These are phyloP conservation scores for Caenorhabditis auriculariae DNA, from an alignment of 2,888 invertebrate species.

Conservation along the genomic window DNA sequence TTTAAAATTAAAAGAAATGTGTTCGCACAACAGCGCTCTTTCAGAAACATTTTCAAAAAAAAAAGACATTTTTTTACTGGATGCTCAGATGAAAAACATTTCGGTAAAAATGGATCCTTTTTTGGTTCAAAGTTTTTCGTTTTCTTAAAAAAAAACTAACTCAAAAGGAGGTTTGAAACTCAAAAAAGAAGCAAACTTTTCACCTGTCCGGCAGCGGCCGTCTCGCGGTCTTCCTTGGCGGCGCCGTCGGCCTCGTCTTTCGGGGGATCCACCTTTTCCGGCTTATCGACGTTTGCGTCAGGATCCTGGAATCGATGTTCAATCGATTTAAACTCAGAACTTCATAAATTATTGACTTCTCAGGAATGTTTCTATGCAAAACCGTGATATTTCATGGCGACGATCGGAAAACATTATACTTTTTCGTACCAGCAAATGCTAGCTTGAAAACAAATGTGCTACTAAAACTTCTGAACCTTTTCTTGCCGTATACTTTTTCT, in stretches of 20 bases:
- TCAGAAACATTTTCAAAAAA: too few relatives aligned
- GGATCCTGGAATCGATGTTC: slow-evolving; percentile 12
- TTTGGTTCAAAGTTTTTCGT: too few relatives aligned
- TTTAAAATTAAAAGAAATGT: too few relatives aligned
- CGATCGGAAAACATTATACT: not conserved
- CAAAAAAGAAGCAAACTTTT: not conserved
- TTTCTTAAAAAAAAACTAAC: too few relatives aligned
- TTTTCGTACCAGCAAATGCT: not conserved
- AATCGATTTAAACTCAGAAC: not conserved
- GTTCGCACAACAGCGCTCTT: too few relatives aligned
- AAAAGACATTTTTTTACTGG: too few relatives aligned
- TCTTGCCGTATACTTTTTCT: not conserved
- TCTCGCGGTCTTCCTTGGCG: slow-evolving; percentile 29
- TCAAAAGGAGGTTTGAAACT: too few relatives aligned
- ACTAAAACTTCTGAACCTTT: not conserved
- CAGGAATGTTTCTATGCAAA: too few relatives aligned
- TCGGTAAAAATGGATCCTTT: too few relatives aligned
- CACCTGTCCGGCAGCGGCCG: slow-evolving; percentile 9
- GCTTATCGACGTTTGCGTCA: slow-evolving; percentile 28
- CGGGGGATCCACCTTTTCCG: slow-evolving; percentile 23
- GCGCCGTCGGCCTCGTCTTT: slow-evolving; percentile 32
- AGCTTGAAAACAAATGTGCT: not conserved
- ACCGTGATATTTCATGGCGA: too few relatives aligned
- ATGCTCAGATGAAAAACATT: too few relatives aligned
- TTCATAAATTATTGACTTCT: too few relatives aligned